A percentile compares a stretch with the other conserved stretches of the same genome.
Conservation (phyloP, 92 coral and sea anemone genomes). For the Zoanthus sociatus region DNA sequence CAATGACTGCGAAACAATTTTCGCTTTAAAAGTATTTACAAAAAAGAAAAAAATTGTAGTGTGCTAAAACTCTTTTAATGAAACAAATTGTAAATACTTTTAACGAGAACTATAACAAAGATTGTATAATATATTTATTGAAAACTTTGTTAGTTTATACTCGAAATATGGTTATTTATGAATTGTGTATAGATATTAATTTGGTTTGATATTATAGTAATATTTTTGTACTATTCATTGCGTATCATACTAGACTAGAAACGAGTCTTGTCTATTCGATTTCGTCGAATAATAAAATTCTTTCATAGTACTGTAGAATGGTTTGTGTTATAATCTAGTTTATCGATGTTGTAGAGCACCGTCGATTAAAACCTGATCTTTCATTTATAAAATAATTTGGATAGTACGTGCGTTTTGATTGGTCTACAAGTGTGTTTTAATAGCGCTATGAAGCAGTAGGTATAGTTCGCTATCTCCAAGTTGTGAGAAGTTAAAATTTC, state of each 20-base stretch:
- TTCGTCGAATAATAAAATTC: constrained; percentile 26
- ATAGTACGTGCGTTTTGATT: too few relatives aligned
- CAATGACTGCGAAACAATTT: not conserved
- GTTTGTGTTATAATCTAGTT: too few relatives aligned
- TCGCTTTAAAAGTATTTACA: not conserved
- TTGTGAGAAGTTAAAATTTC: too few relatives aligned
- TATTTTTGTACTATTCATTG: constrained; percentile 48
- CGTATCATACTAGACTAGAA: not conserved
- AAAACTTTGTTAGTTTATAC: constrained; percentile 6
- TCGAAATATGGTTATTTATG: constrained; percentile 23
- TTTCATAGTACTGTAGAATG: constrained; percentile 3
- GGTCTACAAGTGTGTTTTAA: too few relatives aligned
- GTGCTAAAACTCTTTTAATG: not conserved
- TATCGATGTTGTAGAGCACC: too few relatives aligned
- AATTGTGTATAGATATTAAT: not conserved
- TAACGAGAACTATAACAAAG: constrained; percentile 27
- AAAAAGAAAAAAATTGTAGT: not conserved
- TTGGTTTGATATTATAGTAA: not conserved
- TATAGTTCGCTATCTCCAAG: too few relatives aligned
- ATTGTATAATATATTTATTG: constrained; percentile 30
- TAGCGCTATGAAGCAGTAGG: too few relatives aligned
- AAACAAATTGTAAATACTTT: constrained; percentile 32
- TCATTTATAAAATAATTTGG: too few relatives aligned
- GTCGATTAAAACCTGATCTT: too few relatives aligned
- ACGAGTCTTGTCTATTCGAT: not conserved